Percentiles rank a stretch among this genome's conserved stretches.
These are phyloP conservation scores for Magallana nippona DNA, from an alignment of 2,888 invertebrate genomes.

Conservation along the genomic window DNA sequence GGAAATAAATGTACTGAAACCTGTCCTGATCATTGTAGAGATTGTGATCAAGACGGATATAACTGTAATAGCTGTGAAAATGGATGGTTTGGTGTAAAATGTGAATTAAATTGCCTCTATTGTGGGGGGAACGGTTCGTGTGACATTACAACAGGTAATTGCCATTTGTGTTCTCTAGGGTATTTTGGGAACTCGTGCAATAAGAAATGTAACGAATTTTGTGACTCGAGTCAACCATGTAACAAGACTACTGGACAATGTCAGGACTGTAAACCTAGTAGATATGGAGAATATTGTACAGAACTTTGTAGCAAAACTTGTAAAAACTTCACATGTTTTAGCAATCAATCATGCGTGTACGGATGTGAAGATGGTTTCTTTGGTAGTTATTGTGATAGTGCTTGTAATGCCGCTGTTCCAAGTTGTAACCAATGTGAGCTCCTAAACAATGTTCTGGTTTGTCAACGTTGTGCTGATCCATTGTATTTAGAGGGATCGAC, in stretches of 20 bases:
- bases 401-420: not conserved
- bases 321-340: not conserved
- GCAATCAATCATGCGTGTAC: not conserved
- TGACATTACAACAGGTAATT: not conserved
- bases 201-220: no score
- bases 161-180: not conserved
- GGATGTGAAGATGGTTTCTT: not conserved
- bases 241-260: no score
- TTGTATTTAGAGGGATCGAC: not conserved
- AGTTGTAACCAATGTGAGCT: not conserved
- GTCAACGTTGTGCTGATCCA: not conserved
- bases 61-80: not conserved
- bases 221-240: no score
- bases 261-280: no score
- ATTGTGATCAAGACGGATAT: not conserved
- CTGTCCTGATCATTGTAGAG: not conserved
- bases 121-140: not conserved
- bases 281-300: no score
- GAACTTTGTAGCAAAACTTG: not conserved
- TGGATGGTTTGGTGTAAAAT: not conserved
- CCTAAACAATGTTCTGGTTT: not conserved
- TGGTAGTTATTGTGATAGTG: not conserved
- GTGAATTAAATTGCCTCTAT: not conserved
- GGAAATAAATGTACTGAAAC: no score
- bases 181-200: not conserved